These are phyloP conservation scores for Lathamus discolor DNA, from an alignment of 2,113 vertebrate genomes.

Conservation along the genomic window DNA sequence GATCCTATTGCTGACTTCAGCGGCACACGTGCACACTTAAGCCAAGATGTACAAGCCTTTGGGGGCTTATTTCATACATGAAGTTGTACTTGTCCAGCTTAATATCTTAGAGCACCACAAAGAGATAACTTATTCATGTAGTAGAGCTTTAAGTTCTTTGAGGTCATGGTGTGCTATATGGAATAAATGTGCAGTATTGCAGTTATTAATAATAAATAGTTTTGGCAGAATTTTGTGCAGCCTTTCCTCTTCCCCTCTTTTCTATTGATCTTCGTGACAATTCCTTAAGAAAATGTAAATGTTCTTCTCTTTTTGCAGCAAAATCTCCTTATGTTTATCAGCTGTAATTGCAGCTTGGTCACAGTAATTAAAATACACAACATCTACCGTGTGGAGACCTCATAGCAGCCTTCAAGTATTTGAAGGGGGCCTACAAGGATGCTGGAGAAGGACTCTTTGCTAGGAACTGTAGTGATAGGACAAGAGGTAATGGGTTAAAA, in stretches of 20 bases:
- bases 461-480: too few relatives aligned
- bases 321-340: background rate
- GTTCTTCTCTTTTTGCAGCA: background rate
- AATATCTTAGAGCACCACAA: too few relatives aligned
- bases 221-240: background rate
- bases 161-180: background rate
- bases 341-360: constrained; percentile 4
- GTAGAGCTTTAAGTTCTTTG: background rate
- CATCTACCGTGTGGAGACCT: background rate
- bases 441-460: too few relatives aligned
- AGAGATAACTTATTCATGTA: background rate
- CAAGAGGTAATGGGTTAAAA: too few relatives aligned
- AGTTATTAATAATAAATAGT: background rate
- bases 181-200: background rate
- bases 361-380: background rate
- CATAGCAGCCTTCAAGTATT: too few relatives aligned
- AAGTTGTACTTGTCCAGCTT: background rate
- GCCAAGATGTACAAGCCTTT: too few relatives aligned
- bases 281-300: background rate
- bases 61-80: background rate
- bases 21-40: background rate
- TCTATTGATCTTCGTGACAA: background rate
- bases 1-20: background rate
- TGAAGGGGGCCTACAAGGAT: too few relatives aligned
- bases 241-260: background rate